Base-by-base conservation (phyloP, 2,113 vertebrate genomes). In the Tenrec ecaudatus region DNA sequence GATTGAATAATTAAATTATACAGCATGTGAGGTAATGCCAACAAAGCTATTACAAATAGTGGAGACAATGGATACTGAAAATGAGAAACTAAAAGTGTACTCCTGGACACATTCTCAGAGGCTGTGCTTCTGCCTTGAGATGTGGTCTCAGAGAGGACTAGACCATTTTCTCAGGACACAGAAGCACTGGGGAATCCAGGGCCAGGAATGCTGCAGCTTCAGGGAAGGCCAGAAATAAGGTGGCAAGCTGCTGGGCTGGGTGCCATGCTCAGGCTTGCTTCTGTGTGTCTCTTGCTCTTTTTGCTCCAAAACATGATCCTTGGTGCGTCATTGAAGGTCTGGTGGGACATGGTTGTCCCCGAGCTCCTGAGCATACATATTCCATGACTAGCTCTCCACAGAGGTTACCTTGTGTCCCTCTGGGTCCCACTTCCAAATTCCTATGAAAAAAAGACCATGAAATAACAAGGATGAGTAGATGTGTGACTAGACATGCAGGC, bases 61-160 rank as follows among this genome's bases (percentile, higher is more conserved):
- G 36, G 62, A 23, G 62, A 0, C 73, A 17, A 53, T 20, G 36
- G 58, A 7, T 2, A 5, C 27, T 0, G 7, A 20, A 57, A 16
- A 3, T 1, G 31, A 60, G 27, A 22, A 38, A 43, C 47, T 53
- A 0, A 23, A n/a, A 0, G 2, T 31, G 22, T 19, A 2, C 12
- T 29, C 27, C 68, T 8, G 47, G 27, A 25, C 12, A 25, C 5
- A 29, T 36, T 73, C n/a, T 73, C 69, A 33, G 69, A 17, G 69
- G 36, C 31, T 10, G 38, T 8, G 20, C 7, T 16, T 38, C 36
- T 47, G 57, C 20, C 25, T 40, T 89, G 6, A n/a, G n/a, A 8
- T 27, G 29, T 33, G 62, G n/a, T 25, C 62, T 69, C 5, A 17
- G 78, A 16, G 33, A 62, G 69, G 77, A 38, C 77, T 9, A 4